Conservation (phyloP, 2,888 invertebrate species). For the Busseola fusca region DNA sequence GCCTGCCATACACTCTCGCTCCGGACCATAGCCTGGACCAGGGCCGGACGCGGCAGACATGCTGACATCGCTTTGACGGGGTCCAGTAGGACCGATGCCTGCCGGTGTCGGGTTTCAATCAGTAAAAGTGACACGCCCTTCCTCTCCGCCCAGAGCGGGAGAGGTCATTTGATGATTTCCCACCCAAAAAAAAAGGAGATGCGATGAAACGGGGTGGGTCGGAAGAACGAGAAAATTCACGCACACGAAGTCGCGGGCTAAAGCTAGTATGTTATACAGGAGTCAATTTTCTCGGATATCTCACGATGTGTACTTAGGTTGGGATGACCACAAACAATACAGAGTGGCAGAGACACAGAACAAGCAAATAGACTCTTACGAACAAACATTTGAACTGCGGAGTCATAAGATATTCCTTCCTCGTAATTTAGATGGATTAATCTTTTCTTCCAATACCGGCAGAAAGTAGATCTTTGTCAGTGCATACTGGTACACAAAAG, state of each 20-base stretch:
- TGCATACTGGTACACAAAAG: background rate
- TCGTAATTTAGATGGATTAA: constrained; percentile 3
- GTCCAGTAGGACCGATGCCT: too few relatives aligned
- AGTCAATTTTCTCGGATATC: constrained; percentile 35
- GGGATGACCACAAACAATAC: constrained; percentile 45
- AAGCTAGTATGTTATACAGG: background rate
- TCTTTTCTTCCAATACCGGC: background rate
- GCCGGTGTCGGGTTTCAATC: too few relatives aligned
- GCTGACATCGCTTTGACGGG: too few relatives aligned
- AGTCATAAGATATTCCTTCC: constrained; percentile 1
- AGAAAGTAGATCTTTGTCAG: background rate
- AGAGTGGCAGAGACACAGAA: constrained; percentile 16
- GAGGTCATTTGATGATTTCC: too few relatives aligned
- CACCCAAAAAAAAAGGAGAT: too few relatives aligned
- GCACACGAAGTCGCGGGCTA: background rate
- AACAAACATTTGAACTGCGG: constrained; percentile 28
- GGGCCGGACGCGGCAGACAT: too few relatives aligned
- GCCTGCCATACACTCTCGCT: too few relatives aligned
- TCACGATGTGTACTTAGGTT: constrained; percentile 35
- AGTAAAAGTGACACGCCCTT: too few relatives aligned
- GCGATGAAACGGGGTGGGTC: background rate
- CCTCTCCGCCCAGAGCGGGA: too few relatives aligned
- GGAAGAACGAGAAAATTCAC: background rate
- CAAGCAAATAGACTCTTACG: constrained; percentile 19
- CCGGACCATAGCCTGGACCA: too few relatives aligned